Evolutionary conservation across 2,888 invertebrate genomes (phyloP).

Genomic region (Watsonalla binaria): DNA sequence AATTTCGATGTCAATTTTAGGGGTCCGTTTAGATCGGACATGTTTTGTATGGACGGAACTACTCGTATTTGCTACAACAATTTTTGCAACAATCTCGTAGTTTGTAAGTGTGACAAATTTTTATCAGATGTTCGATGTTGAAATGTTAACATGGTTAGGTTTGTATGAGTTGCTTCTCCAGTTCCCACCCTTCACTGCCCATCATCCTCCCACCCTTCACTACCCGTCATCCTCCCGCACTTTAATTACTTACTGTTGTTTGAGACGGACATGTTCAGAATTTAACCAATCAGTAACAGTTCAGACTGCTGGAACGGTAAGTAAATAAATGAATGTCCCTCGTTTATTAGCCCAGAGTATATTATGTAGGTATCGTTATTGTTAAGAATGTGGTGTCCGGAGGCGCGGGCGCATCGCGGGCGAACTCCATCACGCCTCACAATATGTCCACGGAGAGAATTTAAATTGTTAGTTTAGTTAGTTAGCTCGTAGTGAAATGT

Average conservation of each 20-base stretch:
- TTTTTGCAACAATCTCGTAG: slow-evolving; percentile 64
- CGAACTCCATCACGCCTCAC: background rate
- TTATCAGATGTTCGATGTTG: slow-evolving; percentile 59
- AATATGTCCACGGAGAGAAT: slow-evolving; percentile 28
- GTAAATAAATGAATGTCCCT: no score
- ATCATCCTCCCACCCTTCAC: slow-evolving; percentile 8
- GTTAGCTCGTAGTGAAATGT: slow-evolving; percentile 67
- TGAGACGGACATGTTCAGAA: background rate
- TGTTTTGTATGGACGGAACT: slow-evolving; percentile 52
- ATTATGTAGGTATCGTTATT: slow-evolving; percentile 30
- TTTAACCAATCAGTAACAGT: no score
- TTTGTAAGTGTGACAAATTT: slow-evolving; percentile 47
- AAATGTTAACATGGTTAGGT: slow-evolving; percentile 50
- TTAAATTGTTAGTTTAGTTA: slow-evolving; percentile 60
- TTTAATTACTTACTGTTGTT: background rate
- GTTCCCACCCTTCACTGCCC: slow-evolving; percentile 12
- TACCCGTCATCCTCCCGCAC: background rate
- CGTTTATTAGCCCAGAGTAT: slow-evolving; percentile 9
- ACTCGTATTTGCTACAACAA: slow-evolving; percentile 65
- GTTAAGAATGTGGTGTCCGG: slow-evolving; percentile 58
- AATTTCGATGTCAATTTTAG: slow-evolving; percentile 77
- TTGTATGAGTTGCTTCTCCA: slow-evolving; percentile 33
- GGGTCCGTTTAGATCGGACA: slow-evolving; percentile 50
- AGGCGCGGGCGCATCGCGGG: slow-evolving; percentile 52
- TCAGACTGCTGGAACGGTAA: no score